A percentile compares a stretch with the other conserved stretches of the same genome.
Conservation (phyloP, 2,113 vertebrate genomes). For the Pollimyrus isidori region DNA sequence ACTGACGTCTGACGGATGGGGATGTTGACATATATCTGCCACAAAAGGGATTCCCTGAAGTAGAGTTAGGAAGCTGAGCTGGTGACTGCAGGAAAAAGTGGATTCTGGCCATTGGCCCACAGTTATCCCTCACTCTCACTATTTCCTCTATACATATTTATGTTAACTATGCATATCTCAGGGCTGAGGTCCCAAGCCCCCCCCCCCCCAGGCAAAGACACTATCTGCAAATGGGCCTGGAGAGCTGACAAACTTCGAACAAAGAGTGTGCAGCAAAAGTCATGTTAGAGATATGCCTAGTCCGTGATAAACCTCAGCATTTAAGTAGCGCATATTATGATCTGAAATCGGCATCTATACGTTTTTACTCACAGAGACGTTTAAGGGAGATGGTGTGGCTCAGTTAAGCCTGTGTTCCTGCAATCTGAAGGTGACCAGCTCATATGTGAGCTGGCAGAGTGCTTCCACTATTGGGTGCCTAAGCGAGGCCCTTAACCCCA, state of each 20-base stretch:
- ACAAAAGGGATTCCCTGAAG: conserved; percentile 7
- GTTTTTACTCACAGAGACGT: not conserved
- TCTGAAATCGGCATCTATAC: not conserved
- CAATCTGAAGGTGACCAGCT: not conserved
- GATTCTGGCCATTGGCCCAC: not conserved
- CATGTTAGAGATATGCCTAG: not conserved
- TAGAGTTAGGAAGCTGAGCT: not conserved
- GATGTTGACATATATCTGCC: not conserved
- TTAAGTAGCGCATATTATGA: not conserved
- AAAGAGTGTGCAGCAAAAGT: not conserved
- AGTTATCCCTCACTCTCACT: not conserved
- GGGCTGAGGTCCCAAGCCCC: not conserved
- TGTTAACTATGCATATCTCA: conserved; percentile 6
- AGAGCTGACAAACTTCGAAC: not conserved
- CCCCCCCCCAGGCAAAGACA: not conserved
- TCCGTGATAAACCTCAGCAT: not conserved
- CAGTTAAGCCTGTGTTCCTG: not conserved
- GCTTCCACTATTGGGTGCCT: not conserved
- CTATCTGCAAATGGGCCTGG: not conserved
- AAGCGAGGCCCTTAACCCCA: not conserved
- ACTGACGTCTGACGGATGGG: not conserved
- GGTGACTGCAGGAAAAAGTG: not conserved
- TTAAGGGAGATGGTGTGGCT: not conserved
- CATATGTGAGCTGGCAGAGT: not conserved
- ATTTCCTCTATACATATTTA: conserved; percentile 19